A percentile compares a stretch with the other conserved stretches of the same genome.
Conservation (phyloP, 2,113 vertebrate species). For the Cynoglossus semilaevis region DNA sequence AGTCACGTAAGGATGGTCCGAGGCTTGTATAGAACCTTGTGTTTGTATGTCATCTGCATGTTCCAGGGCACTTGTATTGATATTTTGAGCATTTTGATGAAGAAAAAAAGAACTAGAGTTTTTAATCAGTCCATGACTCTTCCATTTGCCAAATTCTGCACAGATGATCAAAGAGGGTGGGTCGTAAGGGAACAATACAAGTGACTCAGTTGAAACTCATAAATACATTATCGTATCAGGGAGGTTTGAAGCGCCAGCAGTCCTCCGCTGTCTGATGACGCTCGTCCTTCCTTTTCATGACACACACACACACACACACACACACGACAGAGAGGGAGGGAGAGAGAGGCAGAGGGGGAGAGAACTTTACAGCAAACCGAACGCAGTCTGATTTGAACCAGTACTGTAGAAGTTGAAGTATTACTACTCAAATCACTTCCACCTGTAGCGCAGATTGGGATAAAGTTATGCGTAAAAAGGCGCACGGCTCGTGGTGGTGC, state of each 20-base stretch:
- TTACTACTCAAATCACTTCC: slow-evolving; percentile 1
- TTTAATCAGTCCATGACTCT: too few species aligned
- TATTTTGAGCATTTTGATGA: too few species aligned
- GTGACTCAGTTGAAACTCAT: slow-evolving; percentile 31
- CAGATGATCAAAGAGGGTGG: background rate
- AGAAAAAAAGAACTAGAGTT: too few species aligned
- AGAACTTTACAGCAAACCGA: slow-evolving; percentile 31
- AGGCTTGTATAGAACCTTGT: too few species aligned
- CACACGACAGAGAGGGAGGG: background rate
- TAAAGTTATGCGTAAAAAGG: slow-evolving; percentile 65
- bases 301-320: slow-evolving; percentile 21
- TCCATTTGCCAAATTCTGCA: too few species aligned
- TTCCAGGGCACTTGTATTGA: too few species aligned
- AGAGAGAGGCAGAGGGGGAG: slow-evolving; percentile 32
- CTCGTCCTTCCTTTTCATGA: slow-evolving; percentile 82
- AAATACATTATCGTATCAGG: slow-evolving; percentile 30
- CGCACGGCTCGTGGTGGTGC: slow-evolving; percentile 46
- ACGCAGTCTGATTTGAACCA: slow-evolving; percentile 7
- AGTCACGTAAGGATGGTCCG: too few species aligned
- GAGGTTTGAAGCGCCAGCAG: slow-evolving; percentile 60
- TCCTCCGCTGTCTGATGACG: slow-evolving; percentile 69
- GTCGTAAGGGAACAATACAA: slow-evolving; percentile 6
- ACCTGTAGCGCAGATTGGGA: slow-evolving; percentile 18
- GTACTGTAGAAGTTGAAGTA: background rate
- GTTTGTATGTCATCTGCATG: too few species aligned